Conservation (phyloP, 2,888 invertebrate species). For the Aquatica leii region DNA sequence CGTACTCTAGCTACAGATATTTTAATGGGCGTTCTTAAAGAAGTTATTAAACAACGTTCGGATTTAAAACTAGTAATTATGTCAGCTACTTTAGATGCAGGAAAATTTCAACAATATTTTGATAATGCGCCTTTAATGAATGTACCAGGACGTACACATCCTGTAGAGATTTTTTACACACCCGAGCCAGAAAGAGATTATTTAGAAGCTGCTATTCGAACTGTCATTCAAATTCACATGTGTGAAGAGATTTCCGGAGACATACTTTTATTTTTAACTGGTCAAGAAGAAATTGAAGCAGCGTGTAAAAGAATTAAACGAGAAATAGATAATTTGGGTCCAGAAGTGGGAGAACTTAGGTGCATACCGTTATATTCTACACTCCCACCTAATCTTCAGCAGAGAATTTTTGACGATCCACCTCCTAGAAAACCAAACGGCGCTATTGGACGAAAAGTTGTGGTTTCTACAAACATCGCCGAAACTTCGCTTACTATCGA, state of each 20-base stretch:
- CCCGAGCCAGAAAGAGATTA: constrained; percentile 99
- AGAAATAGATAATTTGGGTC: constrained; percentile 92
- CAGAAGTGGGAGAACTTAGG: constrained; percentile 95
- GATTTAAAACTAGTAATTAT: constrained; percentile 98
- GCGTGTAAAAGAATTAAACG: constrained; percentile 97
- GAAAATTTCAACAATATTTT: constrained; percentile 99
- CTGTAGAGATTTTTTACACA: constrained; percentile 98
- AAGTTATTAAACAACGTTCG: constrained; percentile 90
- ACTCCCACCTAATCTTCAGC: constrained; percentile 95
- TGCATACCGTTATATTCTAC: constrained; percentile 99
- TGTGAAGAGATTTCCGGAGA: constrained; percentile 94
- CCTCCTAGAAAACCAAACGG: constrained; percentile 87
- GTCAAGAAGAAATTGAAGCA: constrained; percentile 96
- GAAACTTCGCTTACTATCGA: constrained; percentile 99
- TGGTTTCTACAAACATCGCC: constrained; percentile 98
- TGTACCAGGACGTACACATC: constrained; percentile 95
- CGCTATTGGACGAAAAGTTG: constrained; percentile 81
- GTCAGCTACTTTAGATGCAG: constrained; percentile 99
- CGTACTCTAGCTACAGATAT: constrained; percentile 98
- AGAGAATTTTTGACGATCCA: constrained; percentile 96
- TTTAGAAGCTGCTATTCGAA: constrained; percentile 97
- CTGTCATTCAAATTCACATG: constrained; percentile 95
- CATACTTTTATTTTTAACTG: constrained; percentile 80
- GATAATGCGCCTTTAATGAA: constrained; percentile 98
- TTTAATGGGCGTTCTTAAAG: constrained; percentile 97